Conservation (phyloP, 2,888 invertebrate genomes). For the Xanthorhoe designata region DNA sequence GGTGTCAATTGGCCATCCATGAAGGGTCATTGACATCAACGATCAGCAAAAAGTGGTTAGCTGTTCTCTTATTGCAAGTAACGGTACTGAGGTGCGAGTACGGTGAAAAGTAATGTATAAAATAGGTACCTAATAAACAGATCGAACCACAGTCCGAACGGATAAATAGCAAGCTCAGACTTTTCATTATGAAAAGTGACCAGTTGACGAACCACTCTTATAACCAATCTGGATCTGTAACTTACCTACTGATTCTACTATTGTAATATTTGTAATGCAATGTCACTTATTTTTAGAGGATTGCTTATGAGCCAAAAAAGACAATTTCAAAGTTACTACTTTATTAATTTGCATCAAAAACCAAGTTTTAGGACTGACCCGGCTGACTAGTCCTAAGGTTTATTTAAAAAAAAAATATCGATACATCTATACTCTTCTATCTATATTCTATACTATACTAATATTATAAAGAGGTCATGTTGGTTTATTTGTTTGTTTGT, state of each 20-base stretch:
- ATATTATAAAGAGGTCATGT: too few species aligned
- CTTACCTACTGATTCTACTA: not conserved
- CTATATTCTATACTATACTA: too few species aligned
- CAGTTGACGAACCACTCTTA: too few species aligned
- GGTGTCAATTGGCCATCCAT: slow-evolving; percentile 6
- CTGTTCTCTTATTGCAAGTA: slow-evolving; percentile 58
- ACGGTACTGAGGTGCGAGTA: slow-evolving; percentile 59
- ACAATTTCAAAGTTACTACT: not conserved
- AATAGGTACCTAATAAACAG: slow-evolving; percentile 22
- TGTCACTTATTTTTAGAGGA: not conserved
- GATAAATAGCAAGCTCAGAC: not conserved
- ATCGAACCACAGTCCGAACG: slow-evolving; percentile 49
- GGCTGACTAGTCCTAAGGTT: too few species aligned
- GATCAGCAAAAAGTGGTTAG: slow-evolving; percentile 60
- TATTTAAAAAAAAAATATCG: too few species aligned
- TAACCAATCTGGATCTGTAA: too few species aligned
- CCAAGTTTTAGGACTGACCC: too few species aligned
- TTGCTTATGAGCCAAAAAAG: not conserved
- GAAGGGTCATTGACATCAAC: slow-evolving; percentile 64
- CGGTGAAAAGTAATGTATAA: slow-evolving; percentile 57
- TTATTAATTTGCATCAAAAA: too few species aligned
- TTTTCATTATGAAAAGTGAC: too few species aligned
- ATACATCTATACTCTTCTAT: too few species aligned
- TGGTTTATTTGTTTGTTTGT: too few species aligned
- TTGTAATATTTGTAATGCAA: not conserved